Conservation (phyloP, 2,888 invertebrate genomes). For the Nymphalis polychloros region DNA sequence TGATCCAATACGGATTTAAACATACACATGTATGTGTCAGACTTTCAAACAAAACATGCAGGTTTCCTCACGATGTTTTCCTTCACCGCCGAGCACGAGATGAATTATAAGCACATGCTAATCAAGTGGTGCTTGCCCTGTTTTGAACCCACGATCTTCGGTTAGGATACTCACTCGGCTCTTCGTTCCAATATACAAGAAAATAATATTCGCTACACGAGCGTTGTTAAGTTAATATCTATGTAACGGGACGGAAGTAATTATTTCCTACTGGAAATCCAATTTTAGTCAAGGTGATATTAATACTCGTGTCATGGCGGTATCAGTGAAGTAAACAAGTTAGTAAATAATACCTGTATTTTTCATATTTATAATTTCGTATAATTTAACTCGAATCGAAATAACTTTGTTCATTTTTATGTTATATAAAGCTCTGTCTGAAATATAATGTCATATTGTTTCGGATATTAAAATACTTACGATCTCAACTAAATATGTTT, state of each 20-base stretch:
- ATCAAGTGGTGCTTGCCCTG: no score
- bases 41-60: no score
- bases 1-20: no score
- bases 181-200: neutral
- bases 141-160: no score
- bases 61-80: no score
- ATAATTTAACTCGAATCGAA: neutral
- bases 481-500: no score
- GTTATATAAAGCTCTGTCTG: no score
- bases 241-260: slow-evolving; percentile 5
- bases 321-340: neutral
- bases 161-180: neutral
- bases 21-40: no score
- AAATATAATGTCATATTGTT: no score
- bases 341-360: neutral
- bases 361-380: neutral
- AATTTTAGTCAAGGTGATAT: neutral
- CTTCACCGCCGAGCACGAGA: no score
- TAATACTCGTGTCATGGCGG: neutral
- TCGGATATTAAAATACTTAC: no score
- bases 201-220: slow-evolving; percentile 17
- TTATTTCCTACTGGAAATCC: neutral
- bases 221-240: slow-evolving; percentile 11
- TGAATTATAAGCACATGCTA: no score
- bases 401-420: neutral